These are phyloP conservation scores for Euplexia lucipara DNA, from an alignment of 2,888 invertebrate genomes.

Conservation along the genomic window DNA sequence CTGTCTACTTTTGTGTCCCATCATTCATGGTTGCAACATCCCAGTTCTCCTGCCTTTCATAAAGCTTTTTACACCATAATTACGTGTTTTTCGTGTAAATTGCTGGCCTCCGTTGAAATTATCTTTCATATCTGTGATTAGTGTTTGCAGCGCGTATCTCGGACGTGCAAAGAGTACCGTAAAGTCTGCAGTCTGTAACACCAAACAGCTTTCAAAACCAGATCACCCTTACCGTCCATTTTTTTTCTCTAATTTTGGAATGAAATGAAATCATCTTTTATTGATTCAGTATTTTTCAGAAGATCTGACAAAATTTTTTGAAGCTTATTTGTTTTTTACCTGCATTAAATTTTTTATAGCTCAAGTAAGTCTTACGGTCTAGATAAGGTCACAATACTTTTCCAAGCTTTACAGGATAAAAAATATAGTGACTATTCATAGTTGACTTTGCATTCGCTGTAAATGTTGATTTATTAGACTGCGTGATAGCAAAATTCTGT, in stretches of 20 bases:
- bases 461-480: neutral
- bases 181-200: slow-evolving; percentile 33
- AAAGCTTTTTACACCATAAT: slow-evolving; percentile 54
- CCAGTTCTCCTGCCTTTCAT: slow-evolving; percentile 40
- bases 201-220: slow-evolving; percentile 58
- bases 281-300: slow-evolving; percentile 1
- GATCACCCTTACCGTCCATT: slow-evolving; percentile 51
- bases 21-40: slow-evolving; percentile 25
- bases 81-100: slow-evolving; percentile 59
- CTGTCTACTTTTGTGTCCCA: neutral
- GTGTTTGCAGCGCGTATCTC: slow-evolving; percentile 45
- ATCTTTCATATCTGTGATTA: slow-evolving; percentile 60
- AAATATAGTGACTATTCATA: neutral
- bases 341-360: neutral
- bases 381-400: neutral
- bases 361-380: neutral
- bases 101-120: slow-evolving; percentile 55
- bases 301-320: neutral
- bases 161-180: slow-evolving; percentile 55
- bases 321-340: neutral
- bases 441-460: neutral
- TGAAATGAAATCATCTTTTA: neutral
- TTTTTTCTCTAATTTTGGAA: slow-evolving; percentile 19
- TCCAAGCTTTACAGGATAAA: slow-evolving; percentile 1
- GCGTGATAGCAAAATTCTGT: slow-evolving; percentile 5